A percentile compares a stretch with the other conserved stretches of the same genome.
phyloP scores from a whole-genome alignment of 2,888 invertebrate genomes.

The Onthophagus sagittarius region DNA sequence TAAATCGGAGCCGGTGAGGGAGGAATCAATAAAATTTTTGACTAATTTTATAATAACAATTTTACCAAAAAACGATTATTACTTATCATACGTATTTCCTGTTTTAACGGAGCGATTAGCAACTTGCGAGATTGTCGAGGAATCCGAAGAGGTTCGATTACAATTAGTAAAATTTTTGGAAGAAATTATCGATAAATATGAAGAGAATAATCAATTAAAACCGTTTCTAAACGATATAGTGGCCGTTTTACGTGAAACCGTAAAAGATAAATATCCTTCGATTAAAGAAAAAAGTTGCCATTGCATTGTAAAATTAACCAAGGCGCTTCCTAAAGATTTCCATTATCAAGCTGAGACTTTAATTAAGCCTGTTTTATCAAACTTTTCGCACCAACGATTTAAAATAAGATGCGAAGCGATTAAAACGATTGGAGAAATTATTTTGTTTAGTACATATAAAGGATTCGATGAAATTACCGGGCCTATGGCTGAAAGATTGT shows the following conservation, averaged over 20 bases:
- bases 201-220: constrained; percentile 55
- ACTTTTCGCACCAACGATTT: constrained; percentile 79
- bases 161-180: constrained; percentile 64
- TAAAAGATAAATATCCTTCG: constrained; percentile 74
- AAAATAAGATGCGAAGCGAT: constrained; percentile 73
- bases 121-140: constrained; percentile 65
- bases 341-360: constrained; percentile 71
- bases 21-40: constrained; percentile 55
- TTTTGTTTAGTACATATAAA: constrained; percentile 55
- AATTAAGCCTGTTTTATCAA: constrained; percentile 67
- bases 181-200: constrained; percentile 62
- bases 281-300: constrained; percentile 76
- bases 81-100: constrained; percentile 71
- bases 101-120: constrained; percentile 74
- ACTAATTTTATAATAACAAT: constrained; percentile 53
- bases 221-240: constrained; percentile 74
- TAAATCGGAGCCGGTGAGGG: constrained; percentile 61
- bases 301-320: constrained; percentile 64
- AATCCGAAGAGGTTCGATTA: constrained; percentile 79
- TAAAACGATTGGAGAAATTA: constrained; percentile 64
- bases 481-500: constrained; percentile 81
- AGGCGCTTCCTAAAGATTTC: constrained; percentile 63
- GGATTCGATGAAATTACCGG: constrained; percentile 62
- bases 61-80: constrained; percentile 65
- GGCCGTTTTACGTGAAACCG: constrained; percentile 66